Evolutionary conservation across 2,797 vertebrate species (phyloP).

Genomic region (Manis crassicaudata): DNA sequence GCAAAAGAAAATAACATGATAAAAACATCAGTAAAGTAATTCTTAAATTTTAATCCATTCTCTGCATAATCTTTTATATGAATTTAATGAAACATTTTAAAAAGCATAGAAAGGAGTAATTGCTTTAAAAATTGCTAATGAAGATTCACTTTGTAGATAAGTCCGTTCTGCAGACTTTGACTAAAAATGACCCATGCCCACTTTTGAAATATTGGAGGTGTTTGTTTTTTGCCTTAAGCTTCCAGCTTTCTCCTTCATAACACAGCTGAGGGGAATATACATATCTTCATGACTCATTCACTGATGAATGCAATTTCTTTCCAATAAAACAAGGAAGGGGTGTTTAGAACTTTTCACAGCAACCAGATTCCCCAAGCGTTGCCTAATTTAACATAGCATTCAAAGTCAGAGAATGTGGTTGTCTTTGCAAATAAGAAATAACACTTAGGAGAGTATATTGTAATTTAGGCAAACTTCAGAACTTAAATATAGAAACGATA

Average conservation of each 20-base stretch:
- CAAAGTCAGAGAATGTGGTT: constrained; percentile 24
- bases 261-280: constrained; percentile 56
- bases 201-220: background rate
- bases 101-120: background rate
- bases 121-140: background rate
- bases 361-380: constrained; percentile 52
- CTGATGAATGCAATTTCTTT: constrained; percentile 58
- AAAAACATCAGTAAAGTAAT: background rate
- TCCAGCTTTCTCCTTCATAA: background rate
- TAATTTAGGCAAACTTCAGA: constrained; percentile 58
- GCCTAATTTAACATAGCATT: constrained; percentile 51
- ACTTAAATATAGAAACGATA: background rate
- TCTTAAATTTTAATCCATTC: background rate
- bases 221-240: constrained; percentile 31
- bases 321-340: constrained; percentile 61
- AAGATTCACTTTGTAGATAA: background rate
- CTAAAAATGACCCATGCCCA: background rate
- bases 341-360: constrained; percentile 61
- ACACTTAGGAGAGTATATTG: constrained; percentile 41
- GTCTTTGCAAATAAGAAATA: constrained; percentile 48
- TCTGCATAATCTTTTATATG: background rate
- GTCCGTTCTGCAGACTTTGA: background rate
- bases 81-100: background rate
- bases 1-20: background rate
- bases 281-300: constrained; percentile 30